Conservation (phyloP, 2,113 vertebrate species). For the Trinectes maculatus region DNA sequence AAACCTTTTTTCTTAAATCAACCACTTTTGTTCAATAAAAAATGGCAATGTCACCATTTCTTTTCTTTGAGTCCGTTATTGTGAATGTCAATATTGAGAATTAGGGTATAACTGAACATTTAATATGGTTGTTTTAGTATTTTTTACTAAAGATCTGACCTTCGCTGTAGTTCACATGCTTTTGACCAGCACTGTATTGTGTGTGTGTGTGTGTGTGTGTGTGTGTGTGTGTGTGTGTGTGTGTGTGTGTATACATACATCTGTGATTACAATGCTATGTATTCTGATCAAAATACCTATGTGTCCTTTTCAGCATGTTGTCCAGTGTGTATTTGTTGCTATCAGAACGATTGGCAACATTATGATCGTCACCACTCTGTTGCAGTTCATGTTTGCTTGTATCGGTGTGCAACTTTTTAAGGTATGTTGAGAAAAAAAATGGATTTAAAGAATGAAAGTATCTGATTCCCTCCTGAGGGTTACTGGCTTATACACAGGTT, state of each 20-base stretch:
- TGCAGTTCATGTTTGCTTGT: conserved; percentile 99
- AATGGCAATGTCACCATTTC: too few relatives aligned
- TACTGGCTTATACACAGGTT: background rate
- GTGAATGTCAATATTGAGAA: too few relatives aligned
- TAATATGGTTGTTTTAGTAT: too few relatives aligned
- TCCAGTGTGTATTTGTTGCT: conserved; percentile 98
- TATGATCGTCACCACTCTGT: conserved; percentile 98
- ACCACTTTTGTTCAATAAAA: too few relatives aligned
- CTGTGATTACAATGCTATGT: background rate
- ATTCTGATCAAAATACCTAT: background rate
- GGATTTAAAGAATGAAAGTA: background rate
- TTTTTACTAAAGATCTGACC: too few relatives aligned
- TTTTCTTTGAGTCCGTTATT: too few relatives aligned
- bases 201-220: background rate
- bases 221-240: background rate
- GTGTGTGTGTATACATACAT: background rate
- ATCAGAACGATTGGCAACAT: conserved; percentile 99
- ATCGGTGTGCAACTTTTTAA: conserved; percentile 98
- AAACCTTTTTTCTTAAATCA: too few relatives aligned
- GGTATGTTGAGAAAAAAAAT: conserved; percentile 73
- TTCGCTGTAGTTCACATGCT: too few relatives aligned
- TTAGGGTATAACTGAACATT: too few relatives aligned
- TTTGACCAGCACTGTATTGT: too few relatives aligned
- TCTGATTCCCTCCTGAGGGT: background rate
- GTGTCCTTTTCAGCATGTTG: conserved; percentile 87